These are phyloP conservation scores for Schlechtendalia chinensis DNA, from an alignment of 1,140 invertebrate genomes.

Conservation along the genomic window DNA sequence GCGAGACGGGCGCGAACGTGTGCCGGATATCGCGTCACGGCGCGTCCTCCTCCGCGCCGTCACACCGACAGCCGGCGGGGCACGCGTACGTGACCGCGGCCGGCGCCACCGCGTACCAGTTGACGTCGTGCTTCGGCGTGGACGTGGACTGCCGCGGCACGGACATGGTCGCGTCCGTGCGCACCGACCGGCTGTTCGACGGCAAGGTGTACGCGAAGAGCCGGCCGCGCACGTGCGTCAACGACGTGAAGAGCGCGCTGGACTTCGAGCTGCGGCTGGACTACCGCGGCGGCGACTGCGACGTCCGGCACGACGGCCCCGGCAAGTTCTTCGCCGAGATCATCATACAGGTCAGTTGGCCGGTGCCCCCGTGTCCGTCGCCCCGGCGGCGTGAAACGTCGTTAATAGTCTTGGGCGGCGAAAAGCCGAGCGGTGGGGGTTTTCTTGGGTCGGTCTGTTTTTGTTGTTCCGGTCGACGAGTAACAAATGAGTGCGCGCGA, in stretches of 20 bases:
- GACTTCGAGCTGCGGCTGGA: conserved; percentile 58
- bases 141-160: conserved; percentile 59
- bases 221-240: conserved; percentile 59
- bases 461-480: too few species aligned
- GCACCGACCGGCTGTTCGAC: conserved; percentile 61
- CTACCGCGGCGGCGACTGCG: conserved; percentile 58
- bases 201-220: conserved; percentile 61
- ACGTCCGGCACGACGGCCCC: conserved; percentile 57
- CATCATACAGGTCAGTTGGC: conserved; percentile 54
- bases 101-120: conserved; percentile 59
- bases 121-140: conserved; percentile 61
- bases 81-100: conserved; percentile 60
- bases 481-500: too few species aligned
- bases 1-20: conserved; percentile 57
- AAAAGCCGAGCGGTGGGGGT: too few species aligned
- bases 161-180: conserved; percentile 59
- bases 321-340: conserved; percentile 57
- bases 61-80: conserved; percentile 57
- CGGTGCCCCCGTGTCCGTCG: too few species aligned
- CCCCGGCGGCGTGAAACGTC: too few species aligned
- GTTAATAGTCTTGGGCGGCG: too few species aligned
- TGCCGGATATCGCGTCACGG: conserved; percentile 61
- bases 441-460: too few species aligned
- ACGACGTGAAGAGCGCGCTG: conserved; percentile 57
- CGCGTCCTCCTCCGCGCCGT: too few species aligned